These are phyloP conservation scores for Hippocampus guttulatus DNA, from an alignment of 2,113 vertebrate genomes.

Conservation along the genomic window DNA sequence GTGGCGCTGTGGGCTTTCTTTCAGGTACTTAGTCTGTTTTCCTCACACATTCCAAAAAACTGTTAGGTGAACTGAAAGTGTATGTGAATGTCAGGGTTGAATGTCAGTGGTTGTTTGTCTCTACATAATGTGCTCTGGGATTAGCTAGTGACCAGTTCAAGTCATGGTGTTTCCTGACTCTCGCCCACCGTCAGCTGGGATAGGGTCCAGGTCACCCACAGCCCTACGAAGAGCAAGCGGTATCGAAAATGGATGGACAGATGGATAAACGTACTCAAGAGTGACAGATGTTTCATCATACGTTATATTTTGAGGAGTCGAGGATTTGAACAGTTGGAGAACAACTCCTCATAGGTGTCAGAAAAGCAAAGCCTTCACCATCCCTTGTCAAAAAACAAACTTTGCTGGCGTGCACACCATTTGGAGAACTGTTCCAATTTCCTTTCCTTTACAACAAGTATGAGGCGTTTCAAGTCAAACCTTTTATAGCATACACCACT, in stretches of 20 bases:
- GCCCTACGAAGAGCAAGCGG: neutral
- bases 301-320: conserved; percentile 28
- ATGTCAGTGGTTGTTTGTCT: neutral
- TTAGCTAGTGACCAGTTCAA: neutral
- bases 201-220: neutral
- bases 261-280: neutral
- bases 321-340: conserved; percentile 1
- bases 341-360: conserved; percentile 54
- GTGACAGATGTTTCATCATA: conserved; percentile 35
- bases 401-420: conserved; percentile 41
- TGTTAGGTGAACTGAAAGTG: neutral
- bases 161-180: neutral
- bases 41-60: neutral
- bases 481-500: conserved; percentile 58
- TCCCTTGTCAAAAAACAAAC: conserved; percentile 34
- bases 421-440: conserved; percentile 64
- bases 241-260: neutral
- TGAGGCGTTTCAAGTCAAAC: conserved; percentile 47
- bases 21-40: neutral
- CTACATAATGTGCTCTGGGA: neutral
- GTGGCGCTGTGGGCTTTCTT: neutral
- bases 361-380: conserved; percentile 42
- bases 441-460: conserved; percentile 55
- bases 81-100: neutral
- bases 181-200: neutral